Conservation (phyloP, 2,797 vertebrate species). For the Spea hammondii region DNA sequence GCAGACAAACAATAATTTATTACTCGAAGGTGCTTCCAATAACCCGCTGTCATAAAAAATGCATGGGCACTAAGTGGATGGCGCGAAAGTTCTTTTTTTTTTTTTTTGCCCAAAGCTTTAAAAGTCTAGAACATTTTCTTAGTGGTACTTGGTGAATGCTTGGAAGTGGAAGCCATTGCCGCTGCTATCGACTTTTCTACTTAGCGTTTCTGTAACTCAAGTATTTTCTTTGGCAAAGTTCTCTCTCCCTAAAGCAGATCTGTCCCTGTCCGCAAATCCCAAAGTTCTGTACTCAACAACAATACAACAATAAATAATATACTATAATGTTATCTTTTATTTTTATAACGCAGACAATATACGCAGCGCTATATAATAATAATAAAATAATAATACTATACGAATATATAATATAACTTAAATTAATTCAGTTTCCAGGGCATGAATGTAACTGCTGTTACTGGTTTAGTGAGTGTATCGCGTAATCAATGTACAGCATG, state of each 20-base stretch:
- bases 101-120: slow-evolving; percentile 4
- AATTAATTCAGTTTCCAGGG: too few relatives aligned
- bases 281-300: too few relatives aligned
- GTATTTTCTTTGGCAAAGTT: slow-evolving; percentile 18
- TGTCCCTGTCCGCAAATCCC: too few relatives aligned
- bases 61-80: slow-evolving; percentile 39
- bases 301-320: too few relatives aligned
- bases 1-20: slow-evolving; percentile 35
- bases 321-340: too few relatives aligned
- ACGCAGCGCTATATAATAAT: too few relatives aligned
- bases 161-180: not conserved
- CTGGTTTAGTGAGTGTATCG: too few relatives aligned
- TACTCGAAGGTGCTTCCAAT: slow-evolving; percentile 35
- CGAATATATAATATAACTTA: too few relatives aligned
- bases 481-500: too few relatives aligned
- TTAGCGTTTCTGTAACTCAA: not conserved
- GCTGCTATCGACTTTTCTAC: slow-evolving; percentile 11
- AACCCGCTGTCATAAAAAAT: slow-evolving; percentile 46
- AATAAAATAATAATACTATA: too few relatives aligned
- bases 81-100: slow-evolving; percentile 19
- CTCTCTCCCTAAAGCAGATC: not conserved
- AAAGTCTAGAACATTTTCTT: slow-evolving; percentile 19
- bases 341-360: too few relatives aligned
- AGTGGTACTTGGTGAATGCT: not conserved
- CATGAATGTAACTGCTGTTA: too few relatives aligned